These are phyloP conservation scores for Campaea margaritaria DNA, from an alignment of 2,888 invertebrate species.

Conservation along the genomic window DNA sequence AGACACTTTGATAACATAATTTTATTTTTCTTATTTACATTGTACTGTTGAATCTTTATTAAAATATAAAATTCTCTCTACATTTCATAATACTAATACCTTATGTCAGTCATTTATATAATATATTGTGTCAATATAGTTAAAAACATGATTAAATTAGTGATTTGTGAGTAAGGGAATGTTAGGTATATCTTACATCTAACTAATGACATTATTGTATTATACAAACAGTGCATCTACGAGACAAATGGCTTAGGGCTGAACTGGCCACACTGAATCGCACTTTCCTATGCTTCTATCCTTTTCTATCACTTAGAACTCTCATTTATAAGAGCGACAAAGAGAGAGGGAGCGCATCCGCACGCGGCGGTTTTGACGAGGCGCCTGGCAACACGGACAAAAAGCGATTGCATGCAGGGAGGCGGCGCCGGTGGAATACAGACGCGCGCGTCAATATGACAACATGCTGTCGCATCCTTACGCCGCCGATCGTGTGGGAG, in stretches of 20 bases:
- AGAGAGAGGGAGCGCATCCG: too few relatives aligned
- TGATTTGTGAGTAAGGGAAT: constrained; percentile 63
- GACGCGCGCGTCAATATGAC: too few relatives aligned
- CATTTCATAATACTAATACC: constrained; percentile 35
- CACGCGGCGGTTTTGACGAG: too few relatives aligned
- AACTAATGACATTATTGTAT: constrained; percentile 36
- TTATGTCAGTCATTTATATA: constrained; percentile 53
- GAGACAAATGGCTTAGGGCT: constrained; percentile 38
- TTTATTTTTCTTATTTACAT: constrained; percentile 71
- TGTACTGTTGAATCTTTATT: constrained; percentile 54
- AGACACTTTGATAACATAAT: constrained; percentile 56
- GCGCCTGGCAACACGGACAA: too few relatives aligned
- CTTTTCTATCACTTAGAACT: too few relatives aligned
- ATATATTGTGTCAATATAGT: constrained; percentile 45
- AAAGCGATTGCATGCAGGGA: too few relatives aligned
- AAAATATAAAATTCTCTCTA: constrained; percentile 45
- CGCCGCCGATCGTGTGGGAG: too few relatives aligned
- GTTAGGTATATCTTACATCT: constrained; percentile 33
- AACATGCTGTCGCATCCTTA: too few relatives aligned
- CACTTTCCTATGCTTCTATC: too few relatives aligned
- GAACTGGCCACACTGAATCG: too few relatives aligned
- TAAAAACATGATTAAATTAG: constrained; percentile 37
- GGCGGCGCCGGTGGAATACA: too few relatives aligned
- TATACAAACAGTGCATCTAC: constrained; percentile 67
- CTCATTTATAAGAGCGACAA: too few relatives aligned